These are phyloP conservation scores for Sebastes fasciatus DNA, from an alignment of 2,113 vertebrate genomes.

Conservation along the genomic window DNA sequence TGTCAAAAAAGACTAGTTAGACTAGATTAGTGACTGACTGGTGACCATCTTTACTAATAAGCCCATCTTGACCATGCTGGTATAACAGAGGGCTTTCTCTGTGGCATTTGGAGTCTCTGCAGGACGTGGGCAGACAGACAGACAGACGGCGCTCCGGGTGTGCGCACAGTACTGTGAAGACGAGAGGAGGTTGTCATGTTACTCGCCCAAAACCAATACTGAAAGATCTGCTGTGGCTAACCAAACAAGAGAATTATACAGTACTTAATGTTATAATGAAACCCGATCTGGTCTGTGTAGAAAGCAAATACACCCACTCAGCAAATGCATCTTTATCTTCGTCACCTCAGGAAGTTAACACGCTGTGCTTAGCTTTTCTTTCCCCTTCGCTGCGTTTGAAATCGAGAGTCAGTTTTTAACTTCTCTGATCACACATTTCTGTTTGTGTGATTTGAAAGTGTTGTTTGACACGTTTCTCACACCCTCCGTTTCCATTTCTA, in stretches of 20 bases:
- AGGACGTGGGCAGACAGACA: conserved; percentile 29
- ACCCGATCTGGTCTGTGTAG: conserved; percentile 7
- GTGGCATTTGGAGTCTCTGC: conserved; percentile 54
- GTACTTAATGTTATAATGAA: conserved; percentile 46
- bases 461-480: conserved; percentile 36
- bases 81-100: neutral
- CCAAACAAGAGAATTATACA: conserved; percentile 31
- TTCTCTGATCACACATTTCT: conserved; percentile 27
- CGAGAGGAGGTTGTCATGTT: conserved; percentile 3
- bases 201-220: conserved; percentile 27
- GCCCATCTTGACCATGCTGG: neutral
- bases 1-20: neutral
- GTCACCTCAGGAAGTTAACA: conserved; percentile 30
- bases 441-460: neutral
- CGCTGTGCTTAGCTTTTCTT: neutral
- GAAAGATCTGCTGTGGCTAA: conserved; percentile 40
- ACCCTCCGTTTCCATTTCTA: conserved; percentile 40
- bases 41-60: neutral
- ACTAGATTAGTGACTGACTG: neutral
- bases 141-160: conserved; percentile 38
- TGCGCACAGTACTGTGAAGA: conserved; percentile 1
- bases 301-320: conserved; percentile 36
- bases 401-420: neutral
- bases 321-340: conserved; percentile 35
- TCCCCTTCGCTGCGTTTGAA: neutral